These are phyloP conservation scores for Polylopha cassiicola DNA, from an alignment of 2,888 invertebrate species.

Conservation along the genomic window DNA sequence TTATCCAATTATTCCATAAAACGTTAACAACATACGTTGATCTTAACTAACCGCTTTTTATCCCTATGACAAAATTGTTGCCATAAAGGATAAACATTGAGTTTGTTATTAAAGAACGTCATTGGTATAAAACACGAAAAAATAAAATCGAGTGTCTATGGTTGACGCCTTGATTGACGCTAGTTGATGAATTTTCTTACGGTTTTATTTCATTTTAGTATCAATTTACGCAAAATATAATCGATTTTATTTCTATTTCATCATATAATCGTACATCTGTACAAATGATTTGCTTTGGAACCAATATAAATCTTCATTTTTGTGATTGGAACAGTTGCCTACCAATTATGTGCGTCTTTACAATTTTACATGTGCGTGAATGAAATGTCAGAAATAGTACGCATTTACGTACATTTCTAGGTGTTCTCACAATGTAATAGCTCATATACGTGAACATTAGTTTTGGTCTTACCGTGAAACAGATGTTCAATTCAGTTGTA, in stretches of 20 bases:
- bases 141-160: constrained; percentile 49
- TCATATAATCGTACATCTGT: constrained; percentile 28
- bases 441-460: constrained; percentile 33
- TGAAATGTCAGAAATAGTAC: constrained; percentile 59
- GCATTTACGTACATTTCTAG: constrained; percentile 43
- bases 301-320: constrained; percentile 29
- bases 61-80: too few relatives aligned
- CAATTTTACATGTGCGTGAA: constrained; percentile 67
- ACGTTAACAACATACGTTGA: too few relatives aligned
- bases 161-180: constrained; percentile 71
- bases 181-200: constrained; percentile 46
- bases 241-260: constrained; percentile 33
- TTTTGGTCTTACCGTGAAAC: constrained; percentile 27
- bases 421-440: constrained; percentile 60
- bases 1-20: too few relatives aligned
- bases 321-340: constrained; percentile 35
- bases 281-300: constrained; percentile 45
- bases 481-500: constrained; percentile 44
- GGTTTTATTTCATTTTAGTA: constrained; percentile 28
- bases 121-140: constrained; percentile 24
- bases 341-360: constrained; percentile 53
- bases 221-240: constrained; percentile 30
- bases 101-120: constrained; percentile 10
- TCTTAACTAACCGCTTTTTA: too few relatives aligned
- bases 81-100: too few relatives aligned